phyloP scores from a whole-genome alignment of 2,113 vertebrate species.

The Heterocephalus glaber region DNA sequence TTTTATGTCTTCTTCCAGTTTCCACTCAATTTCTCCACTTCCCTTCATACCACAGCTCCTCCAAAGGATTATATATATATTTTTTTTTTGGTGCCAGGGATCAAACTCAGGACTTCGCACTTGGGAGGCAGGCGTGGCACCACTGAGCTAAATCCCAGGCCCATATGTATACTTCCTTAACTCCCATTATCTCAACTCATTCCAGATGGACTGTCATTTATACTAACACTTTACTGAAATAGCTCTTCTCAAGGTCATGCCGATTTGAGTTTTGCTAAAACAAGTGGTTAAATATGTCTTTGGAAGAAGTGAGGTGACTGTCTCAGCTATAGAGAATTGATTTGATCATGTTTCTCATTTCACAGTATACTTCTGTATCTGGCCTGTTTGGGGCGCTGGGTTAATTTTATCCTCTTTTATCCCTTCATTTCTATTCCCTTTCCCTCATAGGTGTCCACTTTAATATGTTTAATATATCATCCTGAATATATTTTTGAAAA shows the following conservation, averaged over 20 bases:
- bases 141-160: too few relatives aligned
- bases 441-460: background rate
- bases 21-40: background rate
- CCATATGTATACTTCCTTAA: background rate
- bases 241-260: background rate
- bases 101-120: too few relatives aligned
- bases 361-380: background rate
- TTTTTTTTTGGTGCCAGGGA: too few relatives aligned
- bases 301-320: background rate
- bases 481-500: constrained; percentile 44
- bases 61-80: background rate
- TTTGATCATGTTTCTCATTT: constrained; percentile 15
- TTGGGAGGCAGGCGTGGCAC: too few relatives aligned
- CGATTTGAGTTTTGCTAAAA: constrained; percentile 45
- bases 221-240: background rate
- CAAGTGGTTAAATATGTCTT: background rate
- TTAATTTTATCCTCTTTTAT: constrained; percentile 4
- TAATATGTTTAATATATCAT: background rate
- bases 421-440: background rate
- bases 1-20: background rate
- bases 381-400: background rate
- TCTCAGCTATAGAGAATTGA: background rate
- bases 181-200: background rate
- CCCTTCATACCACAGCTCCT: background rate
- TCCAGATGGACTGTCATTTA: background rate